Evolutionary conservation across 2,888 invertebrate species (phyloP).

Genomic region (Rhamphomyia laevipes): DNA sequence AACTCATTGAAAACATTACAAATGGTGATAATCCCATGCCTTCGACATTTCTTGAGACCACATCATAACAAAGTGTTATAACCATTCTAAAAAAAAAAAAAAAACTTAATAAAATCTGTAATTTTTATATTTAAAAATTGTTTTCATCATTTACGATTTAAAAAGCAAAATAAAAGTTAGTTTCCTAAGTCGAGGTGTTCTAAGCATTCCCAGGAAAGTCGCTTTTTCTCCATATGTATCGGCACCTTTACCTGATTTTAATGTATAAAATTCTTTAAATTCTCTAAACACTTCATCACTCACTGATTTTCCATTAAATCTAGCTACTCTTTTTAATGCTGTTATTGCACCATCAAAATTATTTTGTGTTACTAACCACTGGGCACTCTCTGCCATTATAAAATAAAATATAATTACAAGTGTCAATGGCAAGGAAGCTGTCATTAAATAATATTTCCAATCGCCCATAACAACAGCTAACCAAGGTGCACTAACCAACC

Average conservation of each 20-base stretch:
- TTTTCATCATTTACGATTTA: conserved; percentile 42
- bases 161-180: conserved; percentile 44
- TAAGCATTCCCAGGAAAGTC: conserved; percentile 41
- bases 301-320: conserved; percentile 39
- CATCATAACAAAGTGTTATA: conserved; percentile 45
- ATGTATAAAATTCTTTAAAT: conserved; percentile 30
- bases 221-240: conserved; percentile 14
- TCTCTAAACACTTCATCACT: conserved; percentile 35
- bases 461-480: conserved; percentile 36
- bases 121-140: too few species aligned
- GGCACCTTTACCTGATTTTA: conserved; percentile 12
- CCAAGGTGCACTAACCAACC: conserved; percentile 42
- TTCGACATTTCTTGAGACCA: conserved; percentile 45
- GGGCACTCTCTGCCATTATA: conserved; percentile 45
- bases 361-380: conserved; percentile 46
- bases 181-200: conserved; percentile 41
- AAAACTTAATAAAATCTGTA: too few species aligned
- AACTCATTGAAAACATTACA: conserved; percentile 41
- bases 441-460: conserved; percentile 42
- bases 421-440: conserved; percentile 40
- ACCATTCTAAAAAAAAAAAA: conserved; percentile 38
- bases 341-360: conserved; percentile 39
- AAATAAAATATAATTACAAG: conserved; percentile 39
- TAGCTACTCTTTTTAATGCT: conserved; percentile 43
- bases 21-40: conserved; percentile 44